Conservation (phyloP, 1,140 invertebrate genomes). For the Pseudomyrmex concolor region DNA sequence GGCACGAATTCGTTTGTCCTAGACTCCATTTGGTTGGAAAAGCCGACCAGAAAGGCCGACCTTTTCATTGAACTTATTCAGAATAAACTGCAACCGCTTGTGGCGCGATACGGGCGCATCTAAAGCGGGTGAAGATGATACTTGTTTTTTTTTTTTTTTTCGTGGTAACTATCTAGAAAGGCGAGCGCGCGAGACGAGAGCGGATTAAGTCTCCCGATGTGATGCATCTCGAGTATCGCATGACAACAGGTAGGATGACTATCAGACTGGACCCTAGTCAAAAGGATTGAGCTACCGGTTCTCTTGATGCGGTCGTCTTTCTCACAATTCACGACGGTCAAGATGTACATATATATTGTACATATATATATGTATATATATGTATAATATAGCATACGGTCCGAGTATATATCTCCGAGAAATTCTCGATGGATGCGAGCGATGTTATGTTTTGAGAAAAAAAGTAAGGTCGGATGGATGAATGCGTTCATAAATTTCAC, state of each 20-base stretch:
- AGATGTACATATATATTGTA: not conserved
- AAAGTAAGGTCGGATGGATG: not conserved
- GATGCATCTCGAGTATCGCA: constrained; percentile 71
- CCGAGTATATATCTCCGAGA: constrained; percentile 6
- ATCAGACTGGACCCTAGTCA: constrained; percentile 58
- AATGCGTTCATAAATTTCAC: constrained; percentile 33
- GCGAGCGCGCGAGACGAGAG: constrained; percentile 51
- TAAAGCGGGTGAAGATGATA: constrained; percentile 58
- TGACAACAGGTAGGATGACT: constrained; percentile 74
- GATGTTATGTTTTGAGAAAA: constrained; percentile 2
- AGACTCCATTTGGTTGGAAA: constrained; percentile 22
- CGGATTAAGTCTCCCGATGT: constrained; percentile 59
- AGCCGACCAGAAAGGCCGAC: constrained; percentile 10
- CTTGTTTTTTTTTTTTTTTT: constrained; percentile 8
- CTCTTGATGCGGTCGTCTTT: constrained; percentile 53
- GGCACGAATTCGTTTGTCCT: constrained; percentile 61
- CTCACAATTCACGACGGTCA: constrained; percentile 39
- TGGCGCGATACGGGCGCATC: not conserved
- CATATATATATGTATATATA: no score
- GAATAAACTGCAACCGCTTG: not conserved
- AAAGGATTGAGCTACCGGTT: constrained; percentile 73
- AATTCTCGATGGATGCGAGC: constrained; percentile 27
- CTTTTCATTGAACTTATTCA: not conserved
- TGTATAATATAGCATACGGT: constrained; percentile 1
- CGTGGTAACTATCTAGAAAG: constrained; percentile 12